Percentiles rank a stretch among this genome's conserved stretches.
phyloP scores from a whole-genome alignment of 2,797 vertebrate genomes.

The Helostoma temminkii region DNA sequence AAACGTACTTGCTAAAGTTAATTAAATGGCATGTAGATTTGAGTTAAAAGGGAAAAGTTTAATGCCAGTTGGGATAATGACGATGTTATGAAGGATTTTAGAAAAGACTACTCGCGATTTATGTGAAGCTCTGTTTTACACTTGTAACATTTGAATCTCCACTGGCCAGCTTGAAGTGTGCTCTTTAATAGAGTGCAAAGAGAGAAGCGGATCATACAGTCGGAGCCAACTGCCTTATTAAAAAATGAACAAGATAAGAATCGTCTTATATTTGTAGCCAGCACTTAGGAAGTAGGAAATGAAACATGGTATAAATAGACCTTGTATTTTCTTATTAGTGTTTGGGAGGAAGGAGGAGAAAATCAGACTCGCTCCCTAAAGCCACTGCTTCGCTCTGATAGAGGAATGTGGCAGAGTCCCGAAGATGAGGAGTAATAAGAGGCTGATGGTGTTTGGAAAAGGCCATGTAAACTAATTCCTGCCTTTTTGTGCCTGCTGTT shows the following conservation, averaged over 20 bases:
- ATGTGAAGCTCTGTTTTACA: too few relatives aligned
- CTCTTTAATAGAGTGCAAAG: background rate
- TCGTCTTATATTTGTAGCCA: background rate
- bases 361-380: background rate
- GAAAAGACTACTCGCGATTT: too few relatives aligned
- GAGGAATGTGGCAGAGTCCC: background rate
- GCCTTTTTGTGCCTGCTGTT: slow-evolving; percentile 72
- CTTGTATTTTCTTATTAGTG: background rate
- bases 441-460: slow-evolving; percentile 67
- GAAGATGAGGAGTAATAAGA: slow-evolving; percentile 22
- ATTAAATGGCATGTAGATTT: background rate
- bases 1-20: too few relatives aligned
- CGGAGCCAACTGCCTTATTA: background rate
- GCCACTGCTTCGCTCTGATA: background rate
- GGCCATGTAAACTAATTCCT: slow-evolving; percentile 64
- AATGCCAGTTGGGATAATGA: background rate
- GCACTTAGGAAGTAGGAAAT: background rate
- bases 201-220: background rate
- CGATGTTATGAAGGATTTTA: too few relatives aligned
- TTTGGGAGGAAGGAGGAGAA: background rate
- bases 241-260: too few relatives aligned
- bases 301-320: too few relatives aligned
- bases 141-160: too few relatives aligned
- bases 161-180: too few relatives aligned
- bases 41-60: background rate